Percentiles rank a stretch among this genome's conserved stretches.
These are phyloP conservation scores for Malurus alboscapulatus DNA, from an alignment of 2,113 vertebrate species.

Conservation along the genomic window DNA sequence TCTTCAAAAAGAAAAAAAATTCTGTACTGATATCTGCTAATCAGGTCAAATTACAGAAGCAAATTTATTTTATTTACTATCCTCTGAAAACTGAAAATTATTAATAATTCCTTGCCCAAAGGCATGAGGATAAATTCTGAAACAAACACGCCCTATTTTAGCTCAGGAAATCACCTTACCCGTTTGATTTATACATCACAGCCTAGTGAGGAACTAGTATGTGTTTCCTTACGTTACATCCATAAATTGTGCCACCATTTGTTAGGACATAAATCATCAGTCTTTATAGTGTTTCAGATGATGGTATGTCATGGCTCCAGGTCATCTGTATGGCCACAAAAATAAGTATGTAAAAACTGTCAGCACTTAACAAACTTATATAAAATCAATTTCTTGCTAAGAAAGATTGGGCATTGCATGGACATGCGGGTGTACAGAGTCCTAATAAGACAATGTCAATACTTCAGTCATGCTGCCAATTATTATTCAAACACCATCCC, in stretches of 20 bases:
- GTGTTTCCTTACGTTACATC: neutral
- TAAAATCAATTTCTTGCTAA: conserved; percentile 6
- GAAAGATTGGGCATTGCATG: neutral
- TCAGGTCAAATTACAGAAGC: neutral
- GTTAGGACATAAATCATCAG: neutral
- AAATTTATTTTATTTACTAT: neutral
- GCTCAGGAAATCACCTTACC: neutral
- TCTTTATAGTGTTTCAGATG: neutral
- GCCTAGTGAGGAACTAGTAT: neutral
- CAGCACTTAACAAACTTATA: neutral
- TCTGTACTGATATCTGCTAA: neutral
- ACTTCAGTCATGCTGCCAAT: neutral
- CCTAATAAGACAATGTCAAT: neutral
- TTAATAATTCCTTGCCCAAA: neutral
- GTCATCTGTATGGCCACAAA: neutral
- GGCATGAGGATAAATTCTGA: neutral
- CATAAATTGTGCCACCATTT: neutral
- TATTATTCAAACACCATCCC: neutral
- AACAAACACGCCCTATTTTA: neutral
- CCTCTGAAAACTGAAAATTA: neutral
- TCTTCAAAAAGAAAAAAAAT: neutral
- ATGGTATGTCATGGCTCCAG: neutral
- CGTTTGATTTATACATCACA: neutral
- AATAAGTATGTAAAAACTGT: neutral
- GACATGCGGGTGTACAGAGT: neutral